Evolutionary conservation across 2,797 vertebrate genomes (phyloP).

Genomic region (Myotis vivesi): DNA sequence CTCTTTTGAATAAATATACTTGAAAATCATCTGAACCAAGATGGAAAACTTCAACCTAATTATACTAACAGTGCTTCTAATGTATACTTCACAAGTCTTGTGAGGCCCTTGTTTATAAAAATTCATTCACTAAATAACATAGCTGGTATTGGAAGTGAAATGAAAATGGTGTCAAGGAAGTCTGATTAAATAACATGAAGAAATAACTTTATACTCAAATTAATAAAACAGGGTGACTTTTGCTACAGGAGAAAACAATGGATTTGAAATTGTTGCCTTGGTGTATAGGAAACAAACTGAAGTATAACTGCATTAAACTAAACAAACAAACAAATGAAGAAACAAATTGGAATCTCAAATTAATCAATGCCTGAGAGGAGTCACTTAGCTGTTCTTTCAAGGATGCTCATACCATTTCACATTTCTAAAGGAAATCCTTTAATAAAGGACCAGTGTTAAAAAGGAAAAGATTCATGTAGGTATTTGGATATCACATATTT

Average conservation of each 20-base stretch:
- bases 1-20: conserved; percentile 57
- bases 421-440: background rate
- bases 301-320: background rate
- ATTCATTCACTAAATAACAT: background rate
- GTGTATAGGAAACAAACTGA: conserved; percentile 2
- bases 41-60: conserved; percentile 20
- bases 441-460: background rate
- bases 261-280: background rate
- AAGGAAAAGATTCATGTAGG: background rate
- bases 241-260: background rate
- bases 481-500: background rate
- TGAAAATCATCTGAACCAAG: conserved; percentile 49
- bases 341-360: background rate
- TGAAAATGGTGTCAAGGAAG: background rate
- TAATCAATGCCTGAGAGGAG: background rate
- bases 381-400: conserved; percentile 26
- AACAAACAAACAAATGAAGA: background rate
- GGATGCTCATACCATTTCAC: background rate
- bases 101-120: conserved; percentile 12
- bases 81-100: conserved; percentile 1
- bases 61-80: conserved; percentile 46
- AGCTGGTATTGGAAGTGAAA: background rate
- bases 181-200: conserved; percentile 21
- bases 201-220: conserved; percentile 26
- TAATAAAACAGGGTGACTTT: conserved; percentile 6